Percentiles rank a stretch among this genome's conserved stretches.
These are phyloP conservation scores for Poecilobothrus nobilitatus DNA, from an alignment of 2,888 invertebrate species.

Conservation along the genomic window DNA sequence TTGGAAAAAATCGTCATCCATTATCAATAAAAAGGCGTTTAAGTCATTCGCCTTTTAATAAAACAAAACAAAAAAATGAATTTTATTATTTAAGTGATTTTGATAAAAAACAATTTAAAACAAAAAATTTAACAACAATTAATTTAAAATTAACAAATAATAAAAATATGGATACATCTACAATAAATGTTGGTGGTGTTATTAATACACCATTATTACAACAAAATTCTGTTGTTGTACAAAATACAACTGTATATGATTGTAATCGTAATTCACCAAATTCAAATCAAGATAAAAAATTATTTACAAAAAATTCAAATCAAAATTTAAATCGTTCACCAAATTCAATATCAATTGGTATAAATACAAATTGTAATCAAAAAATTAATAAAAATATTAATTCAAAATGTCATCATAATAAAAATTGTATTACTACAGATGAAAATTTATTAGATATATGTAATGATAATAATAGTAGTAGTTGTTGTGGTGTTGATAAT, in stretches of 20 bases:
- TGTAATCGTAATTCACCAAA: slow-evolving; percentile 13
- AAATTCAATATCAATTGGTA: slow-evolving; percentile 10
- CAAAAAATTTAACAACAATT: slow-evolving; percentile 2
- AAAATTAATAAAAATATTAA: neutral
- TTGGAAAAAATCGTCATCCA: slow-evolving; percentile 18
- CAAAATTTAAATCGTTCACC: slow-evolving; percentile 6
- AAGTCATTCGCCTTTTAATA: slow-evolving; percentile 19
- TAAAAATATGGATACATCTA: neutral
- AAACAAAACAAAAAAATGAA: slow-evolving; percentile 8
- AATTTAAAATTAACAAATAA: neutral
- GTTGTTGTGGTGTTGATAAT: neutral
- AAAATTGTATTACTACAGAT: neutral
- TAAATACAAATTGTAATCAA: neutral
- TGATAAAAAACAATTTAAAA: slow-evolving; percentile 34
- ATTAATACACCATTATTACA: slow-evolving; percentile 7
- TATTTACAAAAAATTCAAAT: slow-evolving; percentile 7
- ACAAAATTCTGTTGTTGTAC: slow-evolving; percentile 12
- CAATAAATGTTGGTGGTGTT: neutral
- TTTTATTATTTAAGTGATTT: slow-evolving; percentile 16
- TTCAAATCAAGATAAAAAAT: slow-evolving; percentile 15
- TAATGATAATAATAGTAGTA: neutral
- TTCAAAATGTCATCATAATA: neutral
- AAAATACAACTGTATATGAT: slow-evolving; percentile 9
- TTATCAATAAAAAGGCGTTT: slow-evolving; percentile 18
- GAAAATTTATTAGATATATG: neutral